Percentiles rank a stretch among this genome's conserved stretches.
These are phyloP conservation scores for Pseudachorutes palmiensis DNA, from an alignment of 1,140 invertebrate genomes.

Conservation along the genomic window DNA sequence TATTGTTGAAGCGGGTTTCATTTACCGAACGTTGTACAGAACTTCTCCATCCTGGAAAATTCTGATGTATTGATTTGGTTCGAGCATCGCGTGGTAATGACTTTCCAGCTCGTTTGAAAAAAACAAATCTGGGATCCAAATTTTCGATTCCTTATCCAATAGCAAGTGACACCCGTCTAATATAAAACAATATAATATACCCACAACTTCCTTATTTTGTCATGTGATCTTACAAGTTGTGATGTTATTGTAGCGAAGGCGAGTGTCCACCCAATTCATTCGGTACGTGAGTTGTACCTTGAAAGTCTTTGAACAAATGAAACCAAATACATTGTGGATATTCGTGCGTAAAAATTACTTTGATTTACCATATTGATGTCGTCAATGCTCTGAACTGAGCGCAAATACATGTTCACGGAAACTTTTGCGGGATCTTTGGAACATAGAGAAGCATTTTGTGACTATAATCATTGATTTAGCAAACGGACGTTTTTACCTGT, in stretches of 20 bases:
- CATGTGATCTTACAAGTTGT: neutral
- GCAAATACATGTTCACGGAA: neutral
- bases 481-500: too few relatives aligned
- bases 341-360: too few relatives aligned
- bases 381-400: neutral
- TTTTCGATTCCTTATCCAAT: slow-evolving; percentile 15
- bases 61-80: slow-evolving; percentile 43
- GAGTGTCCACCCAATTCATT: neutral
- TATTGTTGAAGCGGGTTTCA: too few relatives aligned
- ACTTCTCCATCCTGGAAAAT: slow-evolving; percentile 48
- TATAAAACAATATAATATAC: neutral
- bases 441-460: too few relatives aligned
- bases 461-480: too few relatives aligned
- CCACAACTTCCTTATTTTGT: neutral
- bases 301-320: neutral
- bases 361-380: neutral
- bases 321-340: too few relatives aligned
- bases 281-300: neutral
- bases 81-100: slow-evolving; percentile 46
- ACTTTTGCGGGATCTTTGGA: neutral
- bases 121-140: slow-evolving; percentile 51
- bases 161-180: neutral
- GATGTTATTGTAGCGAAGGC: neutral
- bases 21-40: slow-evolving; percentile 47
- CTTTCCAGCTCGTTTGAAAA: slow-evolving; percentile 49